Evolutionary conservation across 2,888 invertebrate genomes (phyloP).

Genomic region (Andricus quercusramuli): DNA sequence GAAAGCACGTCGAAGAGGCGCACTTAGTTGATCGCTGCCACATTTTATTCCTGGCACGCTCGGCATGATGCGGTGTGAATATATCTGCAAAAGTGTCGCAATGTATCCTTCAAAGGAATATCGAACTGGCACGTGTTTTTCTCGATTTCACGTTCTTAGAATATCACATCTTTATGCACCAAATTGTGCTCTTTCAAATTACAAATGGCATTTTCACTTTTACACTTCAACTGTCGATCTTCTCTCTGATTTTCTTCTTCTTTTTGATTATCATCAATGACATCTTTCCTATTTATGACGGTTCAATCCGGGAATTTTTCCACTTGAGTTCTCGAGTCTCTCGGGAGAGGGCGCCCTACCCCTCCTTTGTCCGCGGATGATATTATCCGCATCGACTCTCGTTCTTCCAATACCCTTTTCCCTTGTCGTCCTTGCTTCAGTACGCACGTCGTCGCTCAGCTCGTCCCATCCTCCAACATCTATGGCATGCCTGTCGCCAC

Average conservation of each 20-base stretch:
- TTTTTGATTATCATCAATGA: slow-evolving; percentile 46
- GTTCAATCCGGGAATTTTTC: slow-evolving; percentile 45
- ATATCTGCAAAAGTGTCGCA: slow-evolving; percentile 33
- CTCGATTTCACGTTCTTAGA: background rate
- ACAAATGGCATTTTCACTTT: background rate
- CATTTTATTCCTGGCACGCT: slow-evolving; percentile 28
- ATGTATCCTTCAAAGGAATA: slow-evolving; percentile 15
- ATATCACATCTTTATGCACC: background rate
- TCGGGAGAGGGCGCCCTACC: background rate
- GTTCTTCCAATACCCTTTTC: slow-evolving; percentile 52
- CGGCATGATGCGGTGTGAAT: slow-evolving; percentile 27
- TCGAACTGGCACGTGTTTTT: slow-evolving; percentile 9
- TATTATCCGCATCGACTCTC: slow-evolving; percentile 54
- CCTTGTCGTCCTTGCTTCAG: slow-evolving; percentile 43
- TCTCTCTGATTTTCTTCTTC: background rate
- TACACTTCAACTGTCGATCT: slow-evolving; percentile 14
- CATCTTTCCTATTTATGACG: slow-evolving; percentile 50
- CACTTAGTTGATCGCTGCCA: slow-evolving; percentile 21
- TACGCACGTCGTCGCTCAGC: slow-evolving; percentile 11
- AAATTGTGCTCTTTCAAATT: background rate
- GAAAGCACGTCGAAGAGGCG: slow-evolving; percentile 26
- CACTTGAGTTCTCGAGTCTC: slow-evolving; percentile 29
- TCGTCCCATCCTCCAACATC: slow-evolving; percentile 26
- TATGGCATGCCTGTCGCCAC: slow-evolving; percentile 8
- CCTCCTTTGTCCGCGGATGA: slow-evolving; percentile 47